Evolutionary conservation across 2,888 invertebrate genomes (phyloP), one percentile per base, ranked within the genome.

Genomic region (Lordiphosa fenestrarum): DNA sequence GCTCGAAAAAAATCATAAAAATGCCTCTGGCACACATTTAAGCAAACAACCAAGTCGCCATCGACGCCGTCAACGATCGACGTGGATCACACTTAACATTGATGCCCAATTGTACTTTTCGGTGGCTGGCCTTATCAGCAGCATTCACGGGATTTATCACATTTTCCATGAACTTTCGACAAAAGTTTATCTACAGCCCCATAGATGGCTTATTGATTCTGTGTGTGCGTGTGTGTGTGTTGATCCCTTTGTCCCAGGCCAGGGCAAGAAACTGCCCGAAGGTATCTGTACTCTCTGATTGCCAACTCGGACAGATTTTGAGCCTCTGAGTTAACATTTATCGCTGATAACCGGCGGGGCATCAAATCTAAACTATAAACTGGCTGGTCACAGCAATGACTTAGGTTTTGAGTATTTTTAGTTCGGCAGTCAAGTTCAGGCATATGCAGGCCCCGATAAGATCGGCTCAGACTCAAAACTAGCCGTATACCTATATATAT

Each of bases 151-250:
- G 84, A 87, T 87, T 87, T 87, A 87, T 87, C 87, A 78, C 84
- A 69, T 82, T 87, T 84, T 86, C 86, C 81, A 78, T 87, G 87
- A 87, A 87, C 87, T 88, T 86, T 88, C 74, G 77, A 83, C 87
- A 86, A 78, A 80, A 87, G 88, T 87, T 87, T 87, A 88, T 87
- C 87, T 86, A 66, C 72, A 62, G 63, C 48, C 30, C 30, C 30
- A 49, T 25, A 37, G 50, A 61, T 33, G 37, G 46, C 54, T 51
- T 56, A 68, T 68, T 83, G 71, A 71, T 72, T 66, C 63, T 1
- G 13, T 10, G 10, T 42, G 25, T 53, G n/a, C n/a, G n/a, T n/a
- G 30, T 65, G 70, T 60, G 44, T 72, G 57, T 62, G 55, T 64
- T 21, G 66, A 73, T 71, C 57, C 69, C 82, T 77, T 77, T 84